Conservation (phyloP, 2,888 invertebrate genomes). For the Chorisops tibialis region DNA sequence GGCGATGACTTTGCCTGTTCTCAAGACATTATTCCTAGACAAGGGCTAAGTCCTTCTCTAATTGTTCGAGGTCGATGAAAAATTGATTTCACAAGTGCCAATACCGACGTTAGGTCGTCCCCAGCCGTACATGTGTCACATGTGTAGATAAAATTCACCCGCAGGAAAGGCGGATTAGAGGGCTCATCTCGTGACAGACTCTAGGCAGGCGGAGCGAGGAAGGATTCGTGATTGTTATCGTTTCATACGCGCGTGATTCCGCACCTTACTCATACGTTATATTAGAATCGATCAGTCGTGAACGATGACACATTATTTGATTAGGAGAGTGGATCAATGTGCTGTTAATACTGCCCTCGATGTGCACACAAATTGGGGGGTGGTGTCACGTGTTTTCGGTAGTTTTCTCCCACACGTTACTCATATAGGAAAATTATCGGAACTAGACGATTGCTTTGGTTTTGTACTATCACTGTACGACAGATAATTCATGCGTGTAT, state of each 20-base stretch:
- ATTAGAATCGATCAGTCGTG: constrained; percentile 6
- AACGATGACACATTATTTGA: constrained; percentile 16
- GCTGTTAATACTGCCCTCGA: constrained; percentile 13
- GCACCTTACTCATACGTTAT: constrained; percentile 4
- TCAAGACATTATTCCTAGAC: constrained; percentile 13
- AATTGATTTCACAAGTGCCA: constrained; percentile 5
- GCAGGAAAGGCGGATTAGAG: background rate
- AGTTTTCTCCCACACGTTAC: constrained; percentile 15
- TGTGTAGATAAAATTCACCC: background rate
- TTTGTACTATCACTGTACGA: too few relatives aligned
- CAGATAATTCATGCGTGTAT: too few relatives aligned
- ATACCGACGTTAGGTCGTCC: background rate
- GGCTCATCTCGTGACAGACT: background rate
- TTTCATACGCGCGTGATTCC: background rate
- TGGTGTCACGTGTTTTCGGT: constrained; percentile 19
- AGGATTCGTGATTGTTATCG: too few relatives aligned
- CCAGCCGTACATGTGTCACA: background rate
- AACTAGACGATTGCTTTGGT: too few relatives aligned
- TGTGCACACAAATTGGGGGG: constrained; percentile 5
- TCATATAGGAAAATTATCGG: background rate
- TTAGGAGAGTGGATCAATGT: constrained; percentile 20
- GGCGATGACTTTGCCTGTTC: constrained; percentile 11
- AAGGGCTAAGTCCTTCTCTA: constrained; percentile 10
- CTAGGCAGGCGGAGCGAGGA: background rate
- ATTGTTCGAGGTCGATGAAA: constrained; percentile 19